Percentiles rank a stretch among this genome's conserved stretches.
These are phyloP conservation scores for Apomyelois bistriatella DNA, from an alignment of 2,888 invertebrate genomes.

Conservation along the genomic window DNA sequence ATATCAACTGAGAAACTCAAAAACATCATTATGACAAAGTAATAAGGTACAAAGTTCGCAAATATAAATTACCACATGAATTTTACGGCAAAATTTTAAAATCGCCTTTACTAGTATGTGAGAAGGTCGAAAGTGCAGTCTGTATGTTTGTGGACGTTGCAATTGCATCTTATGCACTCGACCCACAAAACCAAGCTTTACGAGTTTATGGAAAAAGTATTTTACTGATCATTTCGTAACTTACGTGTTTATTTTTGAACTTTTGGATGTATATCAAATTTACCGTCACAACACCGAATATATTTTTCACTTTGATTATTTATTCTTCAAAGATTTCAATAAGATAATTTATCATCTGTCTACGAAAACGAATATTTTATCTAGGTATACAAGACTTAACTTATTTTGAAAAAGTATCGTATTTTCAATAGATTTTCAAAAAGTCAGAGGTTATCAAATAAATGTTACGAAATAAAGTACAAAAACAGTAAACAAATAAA, in stretches of 20 bases:
- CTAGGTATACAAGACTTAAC: no score
- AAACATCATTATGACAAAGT: neutral
- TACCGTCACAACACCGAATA: no score
- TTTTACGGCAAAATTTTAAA: neutral
- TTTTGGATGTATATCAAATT: no score
- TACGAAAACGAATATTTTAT: no score
- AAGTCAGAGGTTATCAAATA: no score
- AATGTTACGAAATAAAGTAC: no score
- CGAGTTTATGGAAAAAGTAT: neutral
- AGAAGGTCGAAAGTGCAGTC: neutral
- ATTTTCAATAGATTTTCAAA: no score
- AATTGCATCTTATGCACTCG: conserved; percentile 10
- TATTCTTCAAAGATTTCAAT: no score
- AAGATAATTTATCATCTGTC: no score
- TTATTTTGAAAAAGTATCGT: no score
- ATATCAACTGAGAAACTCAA: neutral
- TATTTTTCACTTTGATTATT: no score
- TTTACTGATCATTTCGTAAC: conserved; percentile 3
- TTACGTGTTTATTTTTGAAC: neutral
- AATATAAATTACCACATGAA: neutral
- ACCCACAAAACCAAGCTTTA: neutral
- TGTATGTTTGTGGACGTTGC: neutral
- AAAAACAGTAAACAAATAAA: no score
- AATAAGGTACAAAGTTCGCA: neutral
- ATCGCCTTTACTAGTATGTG: neutral